A percentile compares a stretch with the other conserved stretches of the same genome.
These are phyloP conservation scores for Halocynthia roretzi DNA, from an alignment of 23 tunicate genomes.

Conservation along the genomic window DNA sequence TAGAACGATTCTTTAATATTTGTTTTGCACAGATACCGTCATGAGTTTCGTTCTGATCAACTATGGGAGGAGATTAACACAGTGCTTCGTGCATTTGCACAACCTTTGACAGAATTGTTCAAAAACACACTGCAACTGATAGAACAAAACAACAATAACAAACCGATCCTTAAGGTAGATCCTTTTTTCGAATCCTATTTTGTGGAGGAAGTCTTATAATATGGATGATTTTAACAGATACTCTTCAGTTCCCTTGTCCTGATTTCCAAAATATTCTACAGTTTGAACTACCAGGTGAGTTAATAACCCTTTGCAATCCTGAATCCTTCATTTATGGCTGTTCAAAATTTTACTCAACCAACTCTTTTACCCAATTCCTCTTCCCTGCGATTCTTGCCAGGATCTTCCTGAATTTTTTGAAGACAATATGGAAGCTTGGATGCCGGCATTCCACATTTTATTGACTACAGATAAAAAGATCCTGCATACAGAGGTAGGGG, in stretches of 20 bases:
- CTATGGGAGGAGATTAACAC: constrained; percentile 81
- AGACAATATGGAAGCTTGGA: constrained; percentile 95
- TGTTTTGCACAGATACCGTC: constrained; percentile 44
- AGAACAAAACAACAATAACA: constrained; percentile 43
- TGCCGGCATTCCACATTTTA: constrained; percentile 62
- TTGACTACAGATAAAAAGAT: constrained; percentile 54
- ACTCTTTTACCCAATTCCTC: no score
- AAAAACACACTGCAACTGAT: constrained; percentile 44
- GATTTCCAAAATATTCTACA: constrained; percentile 90
- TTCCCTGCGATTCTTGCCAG: constrained; percentile 8
- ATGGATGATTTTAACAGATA: constrained; percentile 21
- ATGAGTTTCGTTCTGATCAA: constrained; percentile 83
- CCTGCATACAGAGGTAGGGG: constrained; percentile 48
- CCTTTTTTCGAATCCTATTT: neutral
- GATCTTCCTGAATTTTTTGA: constrained; percentile 97
- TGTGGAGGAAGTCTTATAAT: neutral
- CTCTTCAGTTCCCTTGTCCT: constrained; percentile 82
- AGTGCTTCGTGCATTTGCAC: constrained; percentile 66
- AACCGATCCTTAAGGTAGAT: constrained; percentile 34
- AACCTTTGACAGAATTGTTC: constrained; percentile 73
- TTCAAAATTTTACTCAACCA: no score
- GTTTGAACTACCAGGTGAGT: constrained; percentile 81
- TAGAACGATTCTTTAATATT: neutral
- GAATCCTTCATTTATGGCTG: neutral
- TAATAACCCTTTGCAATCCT: neutral